These are phyloP conservation scores for Bambusicola thoracicus DNA, from an alignment of 2,113 vertebrate species.

Conservation along the genomic window DNA sequence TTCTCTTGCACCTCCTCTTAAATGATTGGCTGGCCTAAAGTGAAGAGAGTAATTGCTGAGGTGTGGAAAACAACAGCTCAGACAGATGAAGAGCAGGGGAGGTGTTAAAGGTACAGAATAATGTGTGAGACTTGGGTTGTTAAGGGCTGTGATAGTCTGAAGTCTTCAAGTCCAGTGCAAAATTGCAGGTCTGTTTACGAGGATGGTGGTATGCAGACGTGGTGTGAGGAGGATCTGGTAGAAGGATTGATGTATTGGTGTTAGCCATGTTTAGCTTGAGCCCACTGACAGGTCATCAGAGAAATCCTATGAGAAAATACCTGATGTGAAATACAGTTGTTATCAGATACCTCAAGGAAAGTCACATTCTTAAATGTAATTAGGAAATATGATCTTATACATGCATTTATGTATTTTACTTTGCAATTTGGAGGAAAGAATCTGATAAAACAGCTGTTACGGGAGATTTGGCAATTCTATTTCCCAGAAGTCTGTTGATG, in stretches of 20 bases:
- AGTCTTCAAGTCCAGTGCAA: not conserved
- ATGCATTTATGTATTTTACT: not conserved
- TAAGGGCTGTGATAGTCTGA: fast-evolving
- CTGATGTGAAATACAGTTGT: not conserved
- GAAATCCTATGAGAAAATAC: not conserved
- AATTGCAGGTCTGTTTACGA: not conserved
- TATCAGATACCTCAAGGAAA: not conserved
- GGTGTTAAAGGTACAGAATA: not conserved
- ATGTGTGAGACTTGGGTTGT: not conserved
- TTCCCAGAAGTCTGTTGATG: not conserved
- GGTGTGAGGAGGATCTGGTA: not conserved
- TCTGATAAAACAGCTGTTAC: not conserved
- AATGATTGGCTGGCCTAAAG: not conserved
- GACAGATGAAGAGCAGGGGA: not conserved
- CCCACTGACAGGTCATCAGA: not conserved
- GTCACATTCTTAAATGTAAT: not conserved
- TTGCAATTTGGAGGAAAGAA: not conserved
- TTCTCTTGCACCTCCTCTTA: not conserved
- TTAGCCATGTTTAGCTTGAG: not conserved
- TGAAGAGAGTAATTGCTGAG: not conserved
- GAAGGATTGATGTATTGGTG: not conserved
- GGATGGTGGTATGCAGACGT: not conserved
- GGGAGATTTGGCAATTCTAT: not conserved
- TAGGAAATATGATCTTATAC: not conserved
- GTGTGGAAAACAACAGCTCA: not conserved